phyloP scores from a whole-genome alignment of 2,797 vertebrate genomes.

The Aplochiton taeniatus region DNA sequence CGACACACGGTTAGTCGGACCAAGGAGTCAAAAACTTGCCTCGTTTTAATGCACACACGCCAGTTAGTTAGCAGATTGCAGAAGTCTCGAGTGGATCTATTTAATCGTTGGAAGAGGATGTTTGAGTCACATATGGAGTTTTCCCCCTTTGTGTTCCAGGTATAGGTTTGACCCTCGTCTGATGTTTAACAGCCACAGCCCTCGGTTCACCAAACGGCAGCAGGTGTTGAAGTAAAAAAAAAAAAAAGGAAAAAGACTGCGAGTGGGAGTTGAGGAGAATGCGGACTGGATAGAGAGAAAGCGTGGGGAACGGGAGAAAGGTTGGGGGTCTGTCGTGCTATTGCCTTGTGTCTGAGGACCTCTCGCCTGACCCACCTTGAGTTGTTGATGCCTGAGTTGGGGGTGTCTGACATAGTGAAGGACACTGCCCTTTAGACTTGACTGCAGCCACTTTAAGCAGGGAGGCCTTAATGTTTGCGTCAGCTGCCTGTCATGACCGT shows the following conservation, averaged over 20 bases:
- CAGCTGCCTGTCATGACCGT: constrained; percentile 9
- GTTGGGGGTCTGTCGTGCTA: constrained; percentile 35
- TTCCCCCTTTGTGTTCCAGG: constrained; percentile 56
- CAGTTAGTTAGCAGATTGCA: no score
- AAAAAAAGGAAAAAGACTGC: not conserved
- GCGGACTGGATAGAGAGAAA: not conserved
- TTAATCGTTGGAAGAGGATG: no score
- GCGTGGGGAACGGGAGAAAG: constrained; percentile 28
- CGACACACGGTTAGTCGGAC: constrained; percentile 82
- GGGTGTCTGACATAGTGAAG: constrained; percentile 6
- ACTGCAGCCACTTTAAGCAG: constrained; percentile 37
- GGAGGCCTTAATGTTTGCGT: constrained; percentile 33
- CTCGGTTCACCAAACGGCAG: constrained; percentile 71
- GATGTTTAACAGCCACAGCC: constrained; percentile 81
- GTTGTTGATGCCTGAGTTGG: constrained; percentile 25
- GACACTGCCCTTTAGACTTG: constrained; percentile 6
- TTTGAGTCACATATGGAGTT: no score
- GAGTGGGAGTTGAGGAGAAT: not conserved
- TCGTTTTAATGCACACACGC: no score
- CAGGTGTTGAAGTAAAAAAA: constrained; percentile 67
- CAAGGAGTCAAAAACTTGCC: no score
- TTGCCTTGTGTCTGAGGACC: constrained; percentile 48
- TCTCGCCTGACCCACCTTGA: constrained; percentile 5
- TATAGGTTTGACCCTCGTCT: constrained; percentile 89
- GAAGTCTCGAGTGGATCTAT: no score